These are phyloP conservation scores for Asbolus verrucosus DNA, from an alignment of 1,140 invertebrate genomes.

Conservation along the genomic window DNA sequence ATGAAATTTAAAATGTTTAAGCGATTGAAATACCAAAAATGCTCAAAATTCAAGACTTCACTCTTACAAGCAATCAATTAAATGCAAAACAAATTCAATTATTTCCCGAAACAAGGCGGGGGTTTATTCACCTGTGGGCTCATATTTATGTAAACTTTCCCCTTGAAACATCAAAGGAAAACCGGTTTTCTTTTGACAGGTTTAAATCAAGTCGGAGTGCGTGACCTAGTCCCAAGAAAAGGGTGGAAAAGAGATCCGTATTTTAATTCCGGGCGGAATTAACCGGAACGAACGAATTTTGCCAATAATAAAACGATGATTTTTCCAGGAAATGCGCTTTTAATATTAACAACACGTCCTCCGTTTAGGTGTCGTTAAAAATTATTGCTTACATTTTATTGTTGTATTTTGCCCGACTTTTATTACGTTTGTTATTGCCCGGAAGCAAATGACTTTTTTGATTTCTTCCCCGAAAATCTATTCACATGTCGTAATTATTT, in stretches of 20 bases:
- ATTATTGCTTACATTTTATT: slow-evolving; percentile 20
- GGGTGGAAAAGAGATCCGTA: slow-evolving; percentile 19
- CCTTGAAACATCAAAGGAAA: slow-evolving; percentile 8
- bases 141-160: slow-evolving; percentile 36
- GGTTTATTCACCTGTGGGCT: slow-evolving; percentile 19
- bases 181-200: slow-evolving; percentile 26
- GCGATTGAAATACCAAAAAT: too few species aligned
- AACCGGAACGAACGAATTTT: not conserved
- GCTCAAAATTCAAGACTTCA: too few species aligned
- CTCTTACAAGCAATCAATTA: not conserved
- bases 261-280: slow-evolving; percentile 4
- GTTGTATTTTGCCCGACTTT: slow-evolving; percentile 6
- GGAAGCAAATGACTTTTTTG: slow-evolving; percentile 15
- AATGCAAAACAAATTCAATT: not conserved
- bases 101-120: not conserved
- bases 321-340: not conserved
- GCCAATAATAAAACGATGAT: not conserved
- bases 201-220: slow-evolving; percentile 31
- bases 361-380: slow-evolving; percentile 27
- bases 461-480: slow-evolving; percentile 8
- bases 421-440: not conserved
- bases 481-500: too few species aligned
- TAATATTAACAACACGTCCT: not conserved
- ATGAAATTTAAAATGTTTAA: too few species aligned
- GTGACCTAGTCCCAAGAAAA: slow-evolving; percentile 16